These are phyloP conservation scores for Microcebus murinus DNA, from an alignment of 2,113 vertebrate genomes.

Conservation along the genomic window DNA sequence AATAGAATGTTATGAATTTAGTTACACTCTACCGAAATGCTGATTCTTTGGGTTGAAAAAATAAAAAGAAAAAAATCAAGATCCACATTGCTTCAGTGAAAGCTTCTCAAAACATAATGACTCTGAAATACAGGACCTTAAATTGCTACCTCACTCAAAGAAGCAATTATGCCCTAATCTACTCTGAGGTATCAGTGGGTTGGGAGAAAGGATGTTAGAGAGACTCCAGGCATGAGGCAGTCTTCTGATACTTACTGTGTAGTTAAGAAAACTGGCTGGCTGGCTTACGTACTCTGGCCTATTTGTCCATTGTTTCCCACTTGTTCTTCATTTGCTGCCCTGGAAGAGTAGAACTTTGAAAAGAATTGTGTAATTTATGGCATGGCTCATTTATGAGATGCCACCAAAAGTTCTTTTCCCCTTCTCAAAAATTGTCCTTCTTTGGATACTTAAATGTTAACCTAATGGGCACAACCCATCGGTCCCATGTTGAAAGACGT, in stretches of 20 bases:
- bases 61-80: not conserved
- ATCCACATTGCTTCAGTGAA: not conserved
- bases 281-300: not conserved
- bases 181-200: not conserved
- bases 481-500: not conserved
- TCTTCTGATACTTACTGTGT: not conserved
- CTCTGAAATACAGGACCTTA: not conserved
- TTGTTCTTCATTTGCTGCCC: not conserved
- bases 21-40: conserved; percentile 30
- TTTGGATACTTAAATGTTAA: not conserved
- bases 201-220: not conserved
- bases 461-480: too few species aligned
- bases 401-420: not conserved
- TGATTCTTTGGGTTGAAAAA: conserved; percentile 4
- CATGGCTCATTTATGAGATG: not conserved
- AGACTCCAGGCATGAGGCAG: not conserved
- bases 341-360: not conserved
- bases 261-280: not conserved
- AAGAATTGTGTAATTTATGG: not conserved
- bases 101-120: not conserved
- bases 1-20: conserved; percentile 20
- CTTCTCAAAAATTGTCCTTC: not conserved
- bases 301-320: not conserved
- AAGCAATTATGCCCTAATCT: not conserved
- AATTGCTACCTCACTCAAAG: not conserved